These are phyloP conservation scores for Vireo griseus DNA, from an alignment of 2,797 vertebrate species.

Conservation along the genomic window DNA sequence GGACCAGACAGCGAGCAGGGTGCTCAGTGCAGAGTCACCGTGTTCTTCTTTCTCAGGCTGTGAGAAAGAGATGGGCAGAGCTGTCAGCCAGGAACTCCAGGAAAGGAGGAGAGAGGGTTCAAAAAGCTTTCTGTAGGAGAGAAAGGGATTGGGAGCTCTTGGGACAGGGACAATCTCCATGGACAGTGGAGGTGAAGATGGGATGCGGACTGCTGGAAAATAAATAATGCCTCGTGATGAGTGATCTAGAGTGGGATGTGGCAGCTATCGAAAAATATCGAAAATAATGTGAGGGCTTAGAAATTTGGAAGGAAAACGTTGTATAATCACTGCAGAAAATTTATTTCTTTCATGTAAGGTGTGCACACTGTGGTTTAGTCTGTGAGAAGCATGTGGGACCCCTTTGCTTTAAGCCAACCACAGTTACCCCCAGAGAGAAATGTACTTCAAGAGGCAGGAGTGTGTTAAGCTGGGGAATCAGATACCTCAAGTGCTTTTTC, in stretches of 20 bases:
- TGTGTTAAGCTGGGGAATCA: neutral
- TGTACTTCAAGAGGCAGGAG: neutral
- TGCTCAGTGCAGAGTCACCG: neutral
- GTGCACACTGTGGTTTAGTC: neutral
- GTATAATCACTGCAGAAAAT: neutral
- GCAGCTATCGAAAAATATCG: neutral
- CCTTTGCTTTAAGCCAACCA: neutral
- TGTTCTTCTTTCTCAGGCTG: neutral
- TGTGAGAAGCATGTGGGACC: neutral
- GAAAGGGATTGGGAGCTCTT: neutral
- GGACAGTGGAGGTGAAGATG: neutral
- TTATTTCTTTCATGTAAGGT: neutral
- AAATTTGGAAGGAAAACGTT: neutral
- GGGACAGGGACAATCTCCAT: neutral
- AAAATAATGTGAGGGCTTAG: neutral
- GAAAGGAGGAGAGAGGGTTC: neutral
- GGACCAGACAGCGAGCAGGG: neutral
- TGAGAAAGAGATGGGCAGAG: neutral
- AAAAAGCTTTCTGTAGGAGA: neutral
- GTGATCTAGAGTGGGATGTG: neutral
- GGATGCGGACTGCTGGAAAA: neutral
- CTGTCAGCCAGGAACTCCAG: neutral
- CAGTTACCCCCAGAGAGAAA: neutral
- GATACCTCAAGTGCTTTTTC: neutral
- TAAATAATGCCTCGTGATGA: neutral